Conservation (phyloP, 2,888 invertebrate species). For the Mactromeris polynyma region DNA sequence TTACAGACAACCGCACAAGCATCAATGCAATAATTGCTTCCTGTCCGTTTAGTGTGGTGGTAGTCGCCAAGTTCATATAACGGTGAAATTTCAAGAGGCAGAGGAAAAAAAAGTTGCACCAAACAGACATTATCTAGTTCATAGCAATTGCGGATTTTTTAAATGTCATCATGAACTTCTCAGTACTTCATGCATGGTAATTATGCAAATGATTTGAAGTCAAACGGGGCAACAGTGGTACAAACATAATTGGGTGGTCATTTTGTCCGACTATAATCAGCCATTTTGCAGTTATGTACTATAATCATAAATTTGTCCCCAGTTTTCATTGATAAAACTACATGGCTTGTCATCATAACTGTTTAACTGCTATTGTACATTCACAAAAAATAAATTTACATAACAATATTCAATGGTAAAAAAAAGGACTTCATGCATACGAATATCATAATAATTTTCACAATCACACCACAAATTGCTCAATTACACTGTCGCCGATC, state of each 20-base stretch:
- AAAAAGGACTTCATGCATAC: too few species aligned
- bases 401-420: neutral
- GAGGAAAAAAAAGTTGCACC: neutral
- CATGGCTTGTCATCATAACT: neutral
- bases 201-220: constrained; percentile 6
- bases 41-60: neutral
- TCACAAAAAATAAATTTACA: neutral
- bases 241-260: neutral
- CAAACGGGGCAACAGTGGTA: neutral
- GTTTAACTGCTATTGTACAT: neutral
- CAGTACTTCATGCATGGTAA: neutral
- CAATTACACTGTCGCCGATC: too few species aligned
- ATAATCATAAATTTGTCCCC: neutral
- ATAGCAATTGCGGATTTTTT: neutral
- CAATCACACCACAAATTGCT: too few species aligned
- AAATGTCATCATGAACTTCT: neutral
- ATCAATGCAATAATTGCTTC: neutral
- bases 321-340: neutral
- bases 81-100: neutral
- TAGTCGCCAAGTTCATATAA: neutral
- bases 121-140: neutral
- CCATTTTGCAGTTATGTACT: neutral
- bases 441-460: too few species aligned
- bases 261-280: neutral
- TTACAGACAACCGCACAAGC: neutral